Conservation (phyloP, 37 sponge, comb jelly and placozoan genomes). For the Bolinopsis microptera region DNA sequence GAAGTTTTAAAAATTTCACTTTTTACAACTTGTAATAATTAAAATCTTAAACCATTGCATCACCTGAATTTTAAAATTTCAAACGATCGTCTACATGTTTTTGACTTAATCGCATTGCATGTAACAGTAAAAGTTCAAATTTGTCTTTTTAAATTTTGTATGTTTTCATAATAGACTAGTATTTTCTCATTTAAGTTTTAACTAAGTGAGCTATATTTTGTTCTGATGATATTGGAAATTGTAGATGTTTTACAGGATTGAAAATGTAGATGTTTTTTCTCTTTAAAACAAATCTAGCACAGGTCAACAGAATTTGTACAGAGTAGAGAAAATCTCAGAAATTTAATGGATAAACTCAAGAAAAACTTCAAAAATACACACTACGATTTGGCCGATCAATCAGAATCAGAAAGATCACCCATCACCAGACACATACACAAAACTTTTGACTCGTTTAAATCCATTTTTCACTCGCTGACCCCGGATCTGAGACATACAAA, state of each 20-base stretch:
- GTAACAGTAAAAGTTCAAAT: background rate
- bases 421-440: background rate
- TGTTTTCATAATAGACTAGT: background rate
- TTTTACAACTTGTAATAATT: background rate
- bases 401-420: background rate
- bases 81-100: background rate
- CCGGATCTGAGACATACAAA: background rate
- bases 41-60: background rate
- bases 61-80: background rate
- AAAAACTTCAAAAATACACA: background rate
- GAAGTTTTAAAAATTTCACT: background rate
- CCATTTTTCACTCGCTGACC: background rate
- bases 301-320: background rate
- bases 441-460: background rate
- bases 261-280: too few species aligned
- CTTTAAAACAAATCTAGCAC: background rate
- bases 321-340: background rate
- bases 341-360: background rate
- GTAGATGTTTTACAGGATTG: background rate
- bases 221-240: too few species aligned
- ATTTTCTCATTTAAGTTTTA: background rate
- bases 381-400: background rate
- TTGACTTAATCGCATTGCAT: background rate
- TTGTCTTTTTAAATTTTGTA: background rate
- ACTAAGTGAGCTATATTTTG: background rate